Evolutionary conservation across 2,797 vertebrate species (phyloP), one percentile per base, ranked within the genome.

Genomic region (Sebastes steindachneri): DNA sequence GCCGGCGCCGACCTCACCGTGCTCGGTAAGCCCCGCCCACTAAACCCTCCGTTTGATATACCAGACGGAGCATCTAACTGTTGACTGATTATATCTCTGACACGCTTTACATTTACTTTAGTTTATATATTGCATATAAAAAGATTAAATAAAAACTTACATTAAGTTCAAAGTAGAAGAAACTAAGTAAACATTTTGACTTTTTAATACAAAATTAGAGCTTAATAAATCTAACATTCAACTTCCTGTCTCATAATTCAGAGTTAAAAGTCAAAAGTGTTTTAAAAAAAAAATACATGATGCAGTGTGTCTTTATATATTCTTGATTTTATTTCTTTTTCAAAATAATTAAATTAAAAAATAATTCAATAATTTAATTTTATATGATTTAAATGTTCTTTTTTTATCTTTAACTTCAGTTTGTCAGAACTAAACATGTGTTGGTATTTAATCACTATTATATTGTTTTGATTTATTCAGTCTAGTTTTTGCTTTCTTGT

Each of bases 1-100:
- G 97, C 98, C 76, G 89, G 96, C 10, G 98, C 97, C 12, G 96
- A 96, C 35, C 94, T 99, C 75, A 95, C 83, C 7, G 98, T 99
- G 67, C 96, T 96, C 1, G 98, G 98, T 99, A 96, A 92, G 85
- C 15, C 45, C 26, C 8, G 5, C 60, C 63, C 58, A 82, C 64
- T 64, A 8, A 9, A 9, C 53, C 10, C 8, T 19, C 6, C 21
- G 19, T 12, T 10, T n/a, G 5, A 45, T 45, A 45, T 17, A 17
- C 41, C 41, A 17, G 41, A 45, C 6, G 5, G 3, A 17, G 37
- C 37, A 15, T 41, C 14, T 41, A 15, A 41, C 37, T 6, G 37
- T 41, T 23, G 6, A 12, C n/a, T 23, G 53, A 23, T 58, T 58
- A 9, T 28, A 55, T 55, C 12, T 58, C 54, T 57, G 53, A 11